Percentiles rank a stretch among this genome's conserved stretches.
These are phyloP conservation scores for Sitta europaea DNA, from an alignment of 2,113 vertebrate genomes.

Conservation along the genomic window DNA sequence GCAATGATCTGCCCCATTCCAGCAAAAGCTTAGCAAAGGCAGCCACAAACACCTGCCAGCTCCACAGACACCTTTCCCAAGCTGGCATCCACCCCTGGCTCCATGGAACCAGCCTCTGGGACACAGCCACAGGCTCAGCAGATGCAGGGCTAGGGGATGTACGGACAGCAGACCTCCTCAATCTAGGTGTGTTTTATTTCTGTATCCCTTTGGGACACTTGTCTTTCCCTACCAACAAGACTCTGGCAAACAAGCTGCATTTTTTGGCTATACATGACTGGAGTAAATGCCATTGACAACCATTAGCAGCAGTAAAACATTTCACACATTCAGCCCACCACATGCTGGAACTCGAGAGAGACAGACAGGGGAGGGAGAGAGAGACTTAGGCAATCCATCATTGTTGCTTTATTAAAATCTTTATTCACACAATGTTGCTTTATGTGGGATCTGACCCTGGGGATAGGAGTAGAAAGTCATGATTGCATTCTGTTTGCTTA, in stretches of 20 bases:
- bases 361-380: neutral
- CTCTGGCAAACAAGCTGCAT: neutral
- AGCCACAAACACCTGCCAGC: neutral
- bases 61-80: neutral
- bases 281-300: neutral
- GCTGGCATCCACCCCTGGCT: neutral
- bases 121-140: neutral
- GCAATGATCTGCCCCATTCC: neutral
- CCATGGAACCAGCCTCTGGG: fast-evolving
- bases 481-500: conserved; percentile 24
- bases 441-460: conserved; percentile 51
- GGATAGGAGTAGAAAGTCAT: conserved; percentile 57
- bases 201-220: neutral
- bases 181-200: neutral
- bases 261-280: neutral
- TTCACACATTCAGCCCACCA: neutral
- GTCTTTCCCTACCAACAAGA: neutral
- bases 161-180: neutral
- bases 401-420: conserved; percentile 73
- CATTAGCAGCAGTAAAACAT: neutral
- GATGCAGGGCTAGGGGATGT: neutral
- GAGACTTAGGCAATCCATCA: conserved; percentile 21
- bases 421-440: conserved; percentile 70
- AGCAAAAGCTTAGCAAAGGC: neutral
- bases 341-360: neutral